Base-by-base conservation (phyloP, 2,888 invertebrate genomes). In the Liopterus haemorrhoidalis region DNA sequence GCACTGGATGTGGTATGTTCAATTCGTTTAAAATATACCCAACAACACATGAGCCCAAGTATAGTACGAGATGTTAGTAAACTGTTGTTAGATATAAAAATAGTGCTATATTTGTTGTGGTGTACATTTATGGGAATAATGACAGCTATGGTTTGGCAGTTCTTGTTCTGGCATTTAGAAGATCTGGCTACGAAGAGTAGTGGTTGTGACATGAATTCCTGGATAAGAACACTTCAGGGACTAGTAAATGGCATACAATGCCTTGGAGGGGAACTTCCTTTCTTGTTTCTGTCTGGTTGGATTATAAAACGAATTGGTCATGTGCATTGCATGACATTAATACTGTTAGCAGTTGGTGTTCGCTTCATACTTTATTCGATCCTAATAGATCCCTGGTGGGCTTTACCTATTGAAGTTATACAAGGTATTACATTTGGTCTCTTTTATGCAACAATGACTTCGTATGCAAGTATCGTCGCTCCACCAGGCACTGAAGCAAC, bases 371-470 rank as follows among this genome's bases (percentile, higher is more conserved):
- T 85, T 11, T 94, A 94, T 64, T 92, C 91, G 2, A 67, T 83
- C 40, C 67, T 93, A 41, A 70, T 71, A 1, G 81, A 90, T 66
- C 82, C 89, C 0, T 92, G 92, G 91, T 80, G 78, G 72, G 80
- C 85, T 33, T 70, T 95, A 47, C 82, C 89, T 0, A 79, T 94
- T 39, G 95, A 95, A 66, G 65, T 91, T 49, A 68, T 87, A 5
- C 91, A 94, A 66, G 92, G 94, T 1, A 70, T 93, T 16, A 90
- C 92, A 0, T 87, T 88, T 63, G 93, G 93, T 15, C 76, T 92
- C 62, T 87, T 87, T 59, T 92, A 87, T 65, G 81, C 90, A 0
- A 83, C 88, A 8, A 88, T 91, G 86, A 82, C 89, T 12, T 87
- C 89, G 0, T 92, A 90, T 66, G 90, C 90, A 0, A 86, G 82